Conservation (phyloP, 2,888 invertebrate genomes). For the Drosophila acutilabella region DNA sequence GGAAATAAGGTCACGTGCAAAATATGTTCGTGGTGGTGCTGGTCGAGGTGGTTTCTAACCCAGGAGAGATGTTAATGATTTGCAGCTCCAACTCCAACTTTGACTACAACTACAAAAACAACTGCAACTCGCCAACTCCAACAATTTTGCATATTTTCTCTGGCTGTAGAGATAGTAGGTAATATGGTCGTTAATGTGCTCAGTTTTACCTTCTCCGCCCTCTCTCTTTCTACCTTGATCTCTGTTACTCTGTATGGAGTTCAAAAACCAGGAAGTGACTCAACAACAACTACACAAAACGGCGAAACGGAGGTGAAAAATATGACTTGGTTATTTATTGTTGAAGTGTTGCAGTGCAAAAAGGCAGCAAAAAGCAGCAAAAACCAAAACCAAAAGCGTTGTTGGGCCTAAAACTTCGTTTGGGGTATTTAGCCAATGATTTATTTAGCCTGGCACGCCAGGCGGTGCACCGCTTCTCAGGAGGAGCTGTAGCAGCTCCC, state of each 20-base stretch:
- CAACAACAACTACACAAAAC: conserved; percentile 69
- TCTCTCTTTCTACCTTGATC: conserved; percentile 50
- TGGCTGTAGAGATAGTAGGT: conserved; percentile 74
- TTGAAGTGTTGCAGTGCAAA: conserved; percentile 81
- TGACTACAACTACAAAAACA: conserved; percentile 26
- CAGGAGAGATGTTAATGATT: conserved; percentile 77
- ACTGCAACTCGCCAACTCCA: conserved; percentile 21
- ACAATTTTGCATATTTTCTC: conserved; percentile 78
- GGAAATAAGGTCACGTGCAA: conserved; percentile 81
- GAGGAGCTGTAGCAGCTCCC: conserved; percentile 6
- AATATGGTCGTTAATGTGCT: conserved; percentile 80
- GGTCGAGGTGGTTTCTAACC: conserved; percentile 52
- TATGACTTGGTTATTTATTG: conserved; percentile 81
- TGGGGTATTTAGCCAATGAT: conserved; percentile 79
- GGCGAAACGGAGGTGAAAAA: conserved; percentile 74
- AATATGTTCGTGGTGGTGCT: conserved; percentile 77
- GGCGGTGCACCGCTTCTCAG: conserved; percentile 64
- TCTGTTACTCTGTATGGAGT: conserved; percentile 44
- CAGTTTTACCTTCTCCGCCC: conserved; percentile 41
- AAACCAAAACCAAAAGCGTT: conserved; percentile 33
- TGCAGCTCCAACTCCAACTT: conserved; percentile 56
- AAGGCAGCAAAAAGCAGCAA: conserved; percentile 37
- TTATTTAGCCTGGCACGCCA: conserved; percentile 72
- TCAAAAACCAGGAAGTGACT: conserved; percentile 81
- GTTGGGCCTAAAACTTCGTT: conserved; percentile 75